Conservation (phyloP, 2,888 invertebrate species). For the Synanthedon andrenaeformis region DNA sequence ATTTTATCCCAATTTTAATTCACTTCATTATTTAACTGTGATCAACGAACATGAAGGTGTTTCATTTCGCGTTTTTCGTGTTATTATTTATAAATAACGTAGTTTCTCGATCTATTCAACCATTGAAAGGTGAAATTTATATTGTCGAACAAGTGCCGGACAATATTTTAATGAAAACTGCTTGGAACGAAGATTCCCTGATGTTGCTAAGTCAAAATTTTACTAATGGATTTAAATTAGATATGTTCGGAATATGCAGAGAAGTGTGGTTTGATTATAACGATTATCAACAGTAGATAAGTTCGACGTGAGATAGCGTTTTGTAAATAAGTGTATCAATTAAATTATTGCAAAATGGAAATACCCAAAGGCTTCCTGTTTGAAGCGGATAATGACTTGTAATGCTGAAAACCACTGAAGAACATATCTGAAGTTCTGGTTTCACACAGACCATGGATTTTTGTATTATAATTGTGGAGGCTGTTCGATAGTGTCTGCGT, state of each 20-base stretch:
- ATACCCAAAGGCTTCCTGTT: no score
- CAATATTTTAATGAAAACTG: slow-evolving; percentile 20
- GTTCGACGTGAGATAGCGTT: not conserved
- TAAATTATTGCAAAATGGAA: not conserved
- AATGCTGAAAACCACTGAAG: no score
- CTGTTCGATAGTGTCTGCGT: no score
- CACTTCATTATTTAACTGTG: no score
- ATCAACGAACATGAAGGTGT: no score
- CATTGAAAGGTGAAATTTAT: not conserved
- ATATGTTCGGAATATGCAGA: slow-evolving; percentile 34
- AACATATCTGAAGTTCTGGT: no score
- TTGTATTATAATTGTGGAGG: no score
- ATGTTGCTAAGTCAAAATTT: slow-evolving; percentile 16
- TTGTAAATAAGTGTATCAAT: not conserved
- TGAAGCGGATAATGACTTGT: no score
- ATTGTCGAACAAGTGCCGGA: slow-evolving; percentile 5
- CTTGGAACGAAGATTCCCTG: slow-evolving; percentile 36
- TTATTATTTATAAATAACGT: no score
- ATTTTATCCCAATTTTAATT: no score
- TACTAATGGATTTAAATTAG: slow-evolving; percentile 29
- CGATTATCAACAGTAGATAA: not conserved
- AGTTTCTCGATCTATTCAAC: not conserved
- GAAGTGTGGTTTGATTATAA: slow-evolving; percentile 43
- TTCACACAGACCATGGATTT: no score
- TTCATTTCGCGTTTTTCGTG: no score